Evolutionary conservation across 2,113 vertebrate species (phyloP), one percentile per base, ranked within the genome.

Genomic region (Chaenocephalus aceratus): DNA sequence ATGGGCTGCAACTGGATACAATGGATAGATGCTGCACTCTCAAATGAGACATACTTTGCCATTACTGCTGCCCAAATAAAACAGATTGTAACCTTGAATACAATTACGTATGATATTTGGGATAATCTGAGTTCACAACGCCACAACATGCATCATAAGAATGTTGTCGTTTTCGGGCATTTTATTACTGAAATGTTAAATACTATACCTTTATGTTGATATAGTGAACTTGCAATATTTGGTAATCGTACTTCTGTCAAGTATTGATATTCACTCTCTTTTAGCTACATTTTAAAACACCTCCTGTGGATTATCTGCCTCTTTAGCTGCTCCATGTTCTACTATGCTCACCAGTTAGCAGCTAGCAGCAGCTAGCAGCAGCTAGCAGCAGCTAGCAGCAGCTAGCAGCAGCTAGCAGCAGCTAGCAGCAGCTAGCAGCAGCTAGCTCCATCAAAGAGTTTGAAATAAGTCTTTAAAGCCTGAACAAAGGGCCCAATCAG

Each of bases 381-480:
- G 21, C 18, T 21, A 23, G 12, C 1, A 58, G 53, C 52, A 58
- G 53, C 52, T 54, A 9, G 10, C 21, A 9, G 10, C 21, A 5
- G 21, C 18, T 21, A 23, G 12, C 10, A 58, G 53, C 52, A n/a
- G n/a, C n/a, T n/a, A n/a, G n/a, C 21, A 9, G 10, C 12, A 5
- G 21, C 18, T 21, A 23, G 12, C 56, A 58, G 53, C 52, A n/a
- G n/a, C n/a, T n/a, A n/a, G n/a, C 21, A 9, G 10, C 12, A 5
- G 21, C 18, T 21, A 23, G 12, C 10, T 56, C n/a, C 12, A 56
- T 66, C 21, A 23, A 13, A 63, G 15, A 72, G 58, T 63, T 68
- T 53, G 79, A 84, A 63, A 72, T 41, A 82, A 53, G 63, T 57
- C 54, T 75, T 85, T 70, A 30, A 69, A 46, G n/a, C 21, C 41